phyloP scores from a whole-genome alignment of 2,888 invertebrate genomes.

The Drosophila acutilabella region DNA sequence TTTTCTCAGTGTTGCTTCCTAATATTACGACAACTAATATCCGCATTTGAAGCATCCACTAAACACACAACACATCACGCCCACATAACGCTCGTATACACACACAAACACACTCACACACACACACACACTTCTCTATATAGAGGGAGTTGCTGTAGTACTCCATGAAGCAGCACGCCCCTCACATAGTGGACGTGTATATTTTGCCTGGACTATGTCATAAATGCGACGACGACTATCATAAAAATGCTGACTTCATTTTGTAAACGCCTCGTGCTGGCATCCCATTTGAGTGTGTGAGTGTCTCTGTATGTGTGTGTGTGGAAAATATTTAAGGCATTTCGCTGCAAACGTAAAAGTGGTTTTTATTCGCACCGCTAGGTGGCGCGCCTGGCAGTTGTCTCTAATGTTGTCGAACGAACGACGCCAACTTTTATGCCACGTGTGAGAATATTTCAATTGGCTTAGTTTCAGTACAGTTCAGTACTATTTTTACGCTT shows the following conservation, averaged over 20 bases:
- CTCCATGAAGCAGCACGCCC: slow-evolving; percentile 34
- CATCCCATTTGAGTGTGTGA: slow-evolving; percentile 16
- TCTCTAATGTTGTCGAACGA: slow-evolving; percentile 31
- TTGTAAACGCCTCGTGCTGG: slow-evolving; percentile 61
- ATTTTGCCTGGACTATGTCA: slow-evolving; percentile 62
- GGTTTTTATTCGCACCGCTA: slow-evolving; percentile 43
- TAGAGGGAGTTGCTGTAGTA: slow-evolving; percentile 8
- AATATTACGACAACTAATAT: slow-evolving; percentile 66
- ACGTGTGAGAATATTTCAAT: slow-evolving; percentile 68
- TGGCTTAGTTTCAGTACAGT: slow-evolving; percentile 60
- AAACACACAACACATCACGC: slow-evolving; percentile 62
- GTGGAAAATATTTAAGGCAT: slow-evolving; percentile 55
- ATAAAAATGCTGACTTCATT: slow-evolving; percentile 75
- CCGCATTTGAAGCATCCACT: slow-evolving; percentile 64
- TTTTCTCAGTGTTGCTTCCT: slow-evolving; percentile 46
- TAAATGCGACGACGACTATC: slow-evolving; percentile 69
- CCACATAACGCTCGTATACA: slow-evolving; percentile 31
- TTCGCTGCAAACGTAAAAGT: slow-evolving; percentile 49
- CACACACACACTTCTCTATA: background rate
- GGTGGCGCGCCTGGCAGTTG: slow-evolving; percentile 45
- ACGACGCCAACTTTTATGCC: slow-evolving; percentile 48
- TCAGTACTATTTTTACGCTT: slow-evolving; percentile 11
- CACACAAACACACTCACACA: slow-evolving; percentile 19
- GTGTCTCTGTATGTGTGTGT: slow-evolving; percentile 8
- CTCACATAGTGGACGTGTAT: slow-evolving; percentile 41